These are phyloP conservation scores for mouse (Mus musculus) DNA, from an alignment of 2,113 vertebrate species.

Conservation along the genomic window GRCm39 chr13:37964001-37964500, in stretches of 20 bases:
- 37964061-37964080: background rate
- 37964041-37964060: background rate
- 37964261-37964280: background rate
- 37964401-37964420: background rate
- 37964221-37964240: background rate
- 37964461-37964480: background rate
- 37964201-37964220: background rate
- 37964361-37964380: background rate
- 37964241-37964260: background rate
- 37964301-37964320: background rate
- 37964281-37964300: background rate
- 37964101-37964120: background rate
- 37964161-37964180: slow-evolving; percentile 27
- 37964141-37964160: background rate
- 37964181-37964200: background rate
- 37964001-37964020: background rate
- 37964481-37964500: background rate
- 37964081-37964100: background rate
- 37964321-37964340: background rate
- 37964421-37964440: background rate
- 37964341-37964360: background rate
- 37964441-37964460: background rate
- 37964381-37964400: background rate
- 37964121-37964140: slow-evolving; percentile 36
- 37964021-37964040: background rate